Percentiles rank a stretch among this genome's conserved stretches.
These are phyloP conservation scores for Brachystomella parvula DNA, from an alignment of 1,140 invertebrate species.

Conservation along the genomic window DNA sequence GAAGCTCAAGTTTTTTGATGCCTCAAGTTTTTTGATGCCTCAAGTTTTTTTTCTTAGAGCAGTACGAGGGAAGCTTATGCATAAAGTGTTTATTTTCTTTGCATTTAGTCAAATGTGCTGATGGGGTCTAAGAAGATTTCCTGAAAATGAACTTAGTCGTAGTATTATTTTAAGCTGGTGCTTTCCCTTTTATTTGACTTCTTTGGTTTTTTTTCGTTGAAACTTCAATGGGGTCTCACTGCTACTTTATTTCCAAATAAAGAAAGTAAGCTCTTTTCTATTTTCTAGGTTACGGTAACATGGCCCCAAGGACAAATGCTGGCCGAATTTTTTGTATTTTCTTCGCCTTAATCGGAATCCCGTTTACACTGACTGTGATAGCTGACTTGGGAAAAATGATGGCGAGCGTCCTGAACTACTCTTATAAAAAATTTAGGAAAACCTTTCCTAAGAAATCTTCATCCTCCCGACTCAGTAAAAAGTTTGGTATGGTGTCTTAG, in stretches of 20 bases:
- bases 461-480: conserved; percentile 33
- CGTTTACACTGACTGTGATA: conserved; percentile 83
- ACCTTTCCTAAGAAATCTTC: conserved; percentile 25
- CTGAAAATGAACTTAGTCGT: too few species aligned
- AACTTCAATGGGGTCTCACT: neutral
- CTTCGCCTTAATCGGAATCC: conserved; percentile 79
- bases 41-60: neutral
- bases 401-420: conserved; percentile 59
- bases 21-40: neutral
- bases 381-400: conserved; percentile 82
- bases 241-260: neutral
- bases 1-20: neutral
- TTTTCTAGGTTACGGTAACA: conserved; percentile 81
- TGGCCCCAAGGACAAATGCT: conserved; percentile 75
- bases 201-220: neutral
- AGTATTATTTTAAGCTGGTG: too few species aligned
- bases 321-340: conserved; percentile 84
- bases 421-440: conserved; percentile 35
- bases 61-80: neutral
- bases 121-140: too few species aligned
- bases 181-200: too few species aligned
- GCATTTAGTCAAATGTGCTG: too few species aligned
- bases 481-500: conserved; percentile 27
- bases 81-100: too few species aligned
- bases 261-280: neutral